phyloP scores from a whole-genome alignment of 2,797 vertebrate genomes.

The Danionella dracula region DNA sequence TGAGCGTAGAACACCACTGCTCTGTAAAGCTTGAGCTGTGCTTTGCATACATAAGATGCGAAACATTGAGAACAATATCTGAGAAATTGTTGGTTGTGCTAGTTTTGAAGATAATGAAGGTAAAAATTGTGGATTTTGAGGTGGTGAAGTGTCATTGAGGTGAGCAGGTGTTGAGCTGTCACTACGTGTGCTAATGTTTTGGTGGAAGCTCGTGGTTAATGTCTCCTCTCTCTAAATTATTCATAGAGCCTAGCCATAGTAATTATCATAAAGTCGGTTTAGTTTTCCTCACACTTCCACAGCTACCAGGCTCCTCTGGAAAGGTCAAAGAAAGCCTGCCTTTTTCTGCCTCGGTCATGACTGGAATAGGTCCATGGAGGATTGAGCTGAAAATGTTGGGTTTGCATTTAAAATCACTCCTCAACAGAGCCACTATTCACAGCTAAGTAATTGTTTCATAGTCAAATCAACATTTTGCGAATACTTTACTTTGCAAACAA shows the following conservation, averaged over 20 bases:
- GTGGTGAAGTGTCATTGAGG: background rate
- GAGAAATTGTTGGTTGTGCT: background rate
- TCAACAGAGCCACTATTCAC: too few relatives aligned
- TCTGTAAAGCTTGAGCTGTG: constrained; percentile 4
- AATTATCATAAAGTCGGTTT: constrained; percentile 43
- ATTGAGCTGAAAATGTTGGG: background rate
- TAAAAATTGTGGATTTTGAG: background rate
- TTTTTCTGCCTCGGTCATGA: background rate
- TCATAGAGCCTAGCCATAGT: constrained; percentile 36
- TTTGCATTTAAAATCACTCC: background rate
- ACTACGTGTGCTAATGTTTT: constrained; percentile 24
- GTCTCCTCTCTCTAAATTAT: constrained; percentile 41
- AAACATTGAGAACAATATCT: background rate
- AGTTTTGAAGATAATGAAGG: background rate
- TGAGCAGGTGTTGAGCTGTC: constrained; percentile 25
- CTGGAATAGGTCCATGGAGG: background rate
- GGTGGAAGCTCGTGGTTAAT: constrained; percentile 23
- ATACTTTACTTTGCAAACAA: too few relatives aligned
- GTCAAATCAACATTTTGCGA: too few relatives aligned
- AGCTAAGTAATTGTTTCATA: too few relatives aligned
- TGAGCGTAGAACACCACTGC: background rate
- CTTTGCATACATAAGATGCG: constrained; percentile 24
- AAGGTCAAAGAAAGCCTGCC: constrained; percentile 16
- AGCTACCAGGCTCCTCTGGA: constrained; percentile 1
- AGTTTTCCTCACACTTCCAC: constrained; percentile 21